Evolutionary conservation across 2,888 invertebrate species (phyloP), one percentile per base, ranked within the genome.

Genomic region (Tachystola acroxantha): DNA sequence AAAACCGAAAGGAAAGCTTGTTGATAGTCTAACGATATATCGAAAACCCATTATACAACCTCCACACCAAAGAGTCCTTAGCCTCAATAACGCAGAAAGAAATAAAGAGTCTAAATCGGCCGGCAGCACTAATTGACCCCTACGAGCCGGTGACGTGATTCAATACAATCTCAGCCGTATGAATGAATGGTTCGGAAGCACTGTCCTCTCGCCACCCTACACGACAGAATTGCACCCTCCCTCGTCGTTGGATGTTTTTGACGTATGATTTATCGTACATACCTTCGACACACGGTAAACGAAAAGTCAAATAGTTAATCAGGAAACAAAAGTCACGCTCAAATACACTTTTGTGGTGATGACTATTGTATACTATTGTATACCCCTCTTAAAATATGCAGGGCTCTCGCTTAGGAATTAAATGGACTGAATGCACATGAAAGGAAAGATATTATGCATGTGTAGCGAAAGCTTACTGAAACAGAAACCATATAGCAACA

Each of bases 241-340:
- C 56, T 67, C 64, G 53, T 56, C 63, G 56, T 53, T 64, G 65
- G 62, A 63, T 68, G 67, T 65, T 52, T 74, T 74, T 72, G 70
- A 73, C 68, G 68, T 68, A 65, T 74, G 74, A 73, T 78, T 76
- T 77, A 75, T 74, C 60, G 61, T 43, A 49, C 50, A 44, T 58
- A 46, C 55, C 46, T 51, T 46, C 60, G 46, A 43, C 45, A 38
- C 48, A 46, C 37, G 45, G 42, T 45, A 56, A 57, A 58, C 49
- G 62, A 60, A 64, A 59, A 50, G 50, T 49, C 36, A 39, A 31
- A 37, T 32, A 47, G 46, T 53, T 52, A 50, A 55, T 58, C 53
- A 52, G n/a, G n/a, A n/a, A n/a, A n/a, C n/a, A n/a, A n/a, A n/a
- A n/a, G n/a, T n/a, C n/a, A n/a, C n/a, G n/a, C n/a, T n/a, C n/a